Evolutionary conservation across 2,113 vertebrate species (phyloP).

Genomic region (Silurus asotus): DNA sequence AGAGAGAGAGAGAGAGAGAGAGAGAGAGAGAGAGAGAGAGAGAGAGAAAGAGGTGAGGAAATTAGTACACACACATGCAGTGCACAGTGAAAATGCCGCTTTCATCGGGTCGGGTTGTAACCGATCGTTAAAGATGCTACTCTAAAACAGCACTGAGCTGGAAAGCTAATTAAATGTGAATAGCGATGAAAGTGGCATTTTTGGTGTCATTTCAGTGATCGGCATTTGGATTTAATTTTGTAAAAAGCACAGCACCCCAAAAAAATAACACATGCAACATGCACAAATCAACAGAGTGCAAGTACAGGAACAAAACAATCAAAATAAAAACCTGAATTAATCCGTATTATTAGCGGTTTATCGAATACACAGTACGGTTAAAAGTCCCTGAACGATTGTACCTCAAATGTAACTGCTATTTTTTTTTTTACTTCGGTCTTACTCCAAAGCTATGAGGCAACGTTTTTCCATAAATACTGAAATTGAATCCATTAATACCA

Average conservation of each 20-base stretch:
- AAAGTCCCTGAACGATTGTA: neutral
- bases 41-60: conserved; percentile 57
- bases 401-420: neutral
- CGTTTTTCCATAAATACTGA: neutral
- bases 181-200: conserved; percentile 46
- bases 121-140: neutral
- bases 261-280: conserved; percentile 47
- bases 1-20: neutral
- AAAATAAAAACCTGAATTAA: neutral
- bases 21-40: conserved; percentile 60
- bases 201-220: conserved; percentile 30
- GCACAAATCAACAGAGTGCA: conserved; percentile 31
- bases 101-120: conserved; percentile 57
- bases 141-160: conserved; percentile 12
- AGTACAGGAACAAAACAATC: neutral
- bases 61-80: conserved; percentile 79
- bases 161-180: neutral
- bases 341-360: neutral
- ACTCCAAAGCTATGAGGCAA: neutral
- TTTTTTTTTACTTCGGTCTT: neutral
- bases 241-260: conserved; percentile 44
- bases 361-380: too few relatives aligned
- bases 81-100: conserved; percentile 76
- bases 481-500: too few relatives aligned
- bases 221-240: conserved; percentile 15